A percentile compares a stretch with the other conserved stretches of the same genome.
Conservation (phyloP, 2,797 vertebrate genomes). For the Calcarius lapponicus region DNA sequence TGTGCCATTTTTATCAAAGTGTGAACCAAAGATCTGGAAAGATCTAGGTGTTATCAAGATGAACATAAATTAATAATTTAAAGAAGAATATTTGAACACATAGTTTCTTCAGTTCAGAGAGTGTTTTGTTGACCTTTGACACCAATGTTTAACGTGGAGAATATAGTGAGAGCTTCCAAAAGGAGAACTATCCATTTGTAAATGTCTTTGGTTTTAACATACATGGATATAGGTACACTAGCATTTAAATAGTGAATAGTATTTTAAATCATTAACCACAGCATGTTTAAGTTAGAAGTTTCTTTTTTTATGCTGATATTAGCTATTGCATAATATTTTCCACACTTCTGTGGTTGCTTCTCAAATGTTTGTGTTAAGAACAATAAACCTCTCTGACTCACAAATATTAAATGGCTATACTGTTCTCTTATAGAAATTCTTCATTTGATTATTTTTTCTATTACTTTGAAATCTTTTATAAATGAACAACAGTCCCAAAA, state of each 20-base stretch:
- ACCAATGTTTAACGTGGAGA: not conserved
- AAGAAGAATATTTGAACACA: not conserved
- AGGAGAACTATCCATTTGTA: not conserved
- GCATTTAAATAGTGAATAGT: not conserved
- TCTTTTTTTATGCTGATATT: not conserved
- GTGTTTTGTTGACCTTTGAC: slow-evolving; percentile 23
- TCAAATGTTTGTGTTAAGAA: not conserved
- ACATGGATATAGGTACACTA: not conserved
- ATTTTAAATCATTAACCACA: not conserved
- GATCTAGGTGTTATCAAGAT: not conserved
- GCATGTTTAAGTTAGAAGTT: not conserved
- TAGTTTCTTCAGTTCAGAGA: not conserved
- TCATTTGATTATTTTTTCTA: not conserved
- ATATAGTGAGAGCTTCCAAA: not conserved
- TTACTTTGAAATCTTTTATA: not conserved
- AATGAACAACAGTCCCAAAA: not conserved
- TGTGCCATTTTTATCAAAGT: not conserved
- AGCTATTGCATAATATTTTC: not conserved
- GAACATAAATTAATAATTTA: not conserved
- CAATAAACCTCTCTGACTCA: not conserved
- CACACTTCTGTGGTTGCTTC: not conserved
- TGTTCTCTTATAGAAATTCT: slow-evolving; percentile 3
- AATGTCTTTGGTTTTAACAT: not conserved
- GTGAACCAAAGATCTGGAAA: not conserved
- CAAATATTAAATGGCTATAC: not conserved